A percentile compares a stretch with the other conserved stretches of the same genome.
Evolutionary conservation across 2,113 vertebrate species (phyloP).

Genomic region (Calypte anna): DNA sequence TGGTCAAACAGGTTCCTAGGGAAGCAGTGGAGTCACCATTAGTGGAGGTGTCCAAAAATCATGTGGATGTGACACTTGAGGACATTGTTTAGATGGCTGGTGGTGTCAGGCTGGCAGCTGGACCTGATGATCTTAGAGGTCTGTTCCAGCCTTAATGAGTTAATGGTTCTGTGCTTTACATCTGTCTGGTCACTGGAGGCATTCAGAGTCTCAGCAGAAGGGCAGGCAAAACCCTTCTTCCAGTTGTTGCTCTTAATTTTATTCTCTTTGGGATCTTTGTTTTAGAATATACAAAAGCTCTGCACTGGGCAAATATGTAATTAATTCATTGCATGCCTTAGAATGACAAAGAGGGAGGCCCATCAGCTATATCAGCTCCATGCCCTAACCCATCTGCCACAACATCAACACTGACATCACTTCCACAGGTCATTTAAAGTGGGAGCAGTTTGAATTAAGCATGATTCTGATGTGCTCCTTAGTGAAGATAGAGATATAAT

Average conservation of each 20-base stretch:
- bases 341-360: neutral
- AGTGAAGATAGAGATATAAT: neutral
- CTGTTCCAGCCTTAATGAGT: too few species aligned
- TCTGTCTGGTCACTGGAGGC: neutral
- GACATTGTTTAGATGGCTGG: too few species aligned
- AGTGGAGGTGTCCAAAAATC: too few species aligned
- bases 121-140: too few species aligned
- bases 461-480: neutral
- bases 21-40: too few species aligned
- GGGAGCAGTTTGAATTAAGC: neutral
- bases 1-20: too few species aligned
- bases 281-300: neutral
- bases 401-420: neutral
- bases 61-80: too few species aligned
- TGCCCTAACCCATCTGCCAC: neutral
- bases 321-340: neutral
- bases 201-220: neutral
- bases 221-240: neutral
- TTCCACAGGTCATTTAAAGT: neutral
- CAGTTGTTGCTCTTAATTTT: neutral
- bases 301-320: neutral
- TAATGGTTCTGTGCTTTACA: too few species aligned
- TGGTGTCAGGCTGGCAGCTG: too few species aligned
- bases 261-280: neutral
- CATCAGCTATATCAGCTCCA: neutral